Evolutionary conservation across 1,140 invertebrate species (phyloP).

Genomic region (Zaprionus capensis): DNA sequence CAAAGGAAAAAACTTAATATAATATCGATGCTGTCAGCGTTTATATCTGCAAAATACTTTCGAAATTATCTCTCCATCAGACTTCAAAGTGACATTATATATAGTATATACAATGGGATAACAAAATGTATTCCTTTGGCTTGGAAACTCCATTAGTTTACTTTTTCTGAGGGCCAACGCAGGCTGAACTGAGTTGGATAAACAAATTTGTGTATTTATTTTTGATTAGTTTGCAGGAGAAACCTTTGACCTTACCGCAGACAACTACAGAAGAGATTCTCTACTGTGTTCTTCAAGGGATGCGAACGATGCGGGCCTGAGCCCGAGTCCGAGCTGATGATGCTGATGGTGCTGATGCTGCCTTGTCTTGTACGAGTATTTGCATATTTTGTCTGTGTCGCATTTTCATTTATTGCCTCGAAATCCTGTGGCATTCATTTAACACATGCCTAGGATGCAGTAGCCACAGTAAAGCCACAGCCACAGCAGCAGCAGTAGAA

Average conservation of each 20-base stretch:
- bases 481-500: not conserved
- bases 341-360: not conserved
- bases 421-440: conserved; percentile 53
- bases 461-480: conserved; percentile 5
- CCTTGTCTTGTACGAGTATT: conserved; percentile 29
- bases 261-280: not conserved
- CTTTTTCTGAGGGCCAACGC: not conserved
- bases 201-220: conserved; percentile 8
- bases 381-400: conserved; percentile 60
- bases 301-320: not conserved
- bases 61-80: not conserved
- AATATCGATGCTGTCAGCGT: not conserved
- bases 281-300: not conserved
- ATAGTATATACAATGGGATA: not conserved
- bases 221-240: conserved; percentile 3
- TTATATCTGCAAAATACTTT: not conserved
- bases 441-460: conserved; percentile 45
- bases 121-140: not conserved
- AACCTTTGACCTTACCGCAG: not conserved
- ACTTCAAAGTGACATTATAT: not conserved
- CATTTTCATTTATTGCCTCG: conserved; percentile 57
- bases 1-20: not conserved
- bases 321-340: not conserved
- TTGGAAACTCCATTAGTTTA: not conserved
- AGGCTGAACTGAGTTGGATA: conserved; percentile 3